Conservation (phyloP, 1,140 invertebrate species). For the Asbolus verrucosus region DNA sequence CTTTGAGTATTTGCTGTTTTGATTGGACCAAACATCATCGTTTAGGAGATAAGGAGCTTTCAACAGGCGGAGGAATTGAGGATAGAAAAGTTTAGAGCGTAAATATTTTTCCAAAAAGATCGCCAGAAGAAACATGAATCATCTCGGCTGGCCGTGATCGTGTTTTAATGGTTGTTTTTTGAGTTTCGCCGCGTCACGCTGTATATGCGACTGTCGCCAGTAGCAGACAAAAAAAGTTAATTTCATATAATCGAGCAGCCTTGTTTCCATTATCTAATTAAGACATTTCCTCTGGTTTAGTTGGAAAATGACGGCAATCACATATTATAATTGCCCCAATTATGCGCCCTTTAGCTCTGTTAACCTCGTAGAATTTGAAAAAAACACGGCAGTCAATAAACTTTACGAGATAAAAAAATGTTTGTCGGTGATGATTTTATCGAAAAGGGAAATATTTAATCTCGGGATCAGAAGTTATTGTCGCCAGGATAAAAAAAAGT, state of each 20-base stretch:
- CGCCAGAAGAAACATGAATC: no score
- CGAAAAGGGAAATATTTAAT: no score
- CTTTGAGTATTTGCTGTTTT: neutral
- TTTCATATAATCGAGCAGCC: neutral
- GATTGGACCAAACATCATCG: neutral
- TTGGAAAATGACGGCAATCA: constrained; percentile 14
- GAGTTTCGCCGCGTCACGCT: constrained; percentile 4
- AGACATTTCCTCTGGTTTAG: constrained; percentile 7
- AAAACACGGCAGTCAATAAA: constrained; percentile 4
- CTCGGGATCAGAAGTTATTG: no score
- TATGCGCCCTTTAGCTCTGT: neutral
- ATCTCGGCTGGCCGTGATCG: no score
- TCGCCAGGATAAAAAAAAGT: no score
- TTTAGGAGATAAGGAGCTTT: neutral
- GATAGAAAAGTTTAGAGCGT: no score
- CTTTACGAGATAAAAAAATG: neutral
- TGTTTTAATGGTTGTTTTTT: no score
- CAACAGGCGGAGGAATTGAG: neutral
- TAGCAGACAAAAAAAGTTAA: neutral
- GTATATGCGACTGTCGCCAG: neutral
- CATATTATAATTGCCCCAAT: constrained; percentile 9
- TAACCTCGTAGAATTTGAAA: neutral
- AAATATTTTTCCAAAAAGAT: no score
- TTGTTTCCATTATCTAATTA: constrained; percentile 11
- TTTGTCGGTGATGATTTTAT: no score